Percentiles rank a stretch among this genome's conserved stretches.
Evolutionary conservation across 2,797 vertebrate species (phyloP).

Genomic region (Crocodylus rhombifer): DNA sequence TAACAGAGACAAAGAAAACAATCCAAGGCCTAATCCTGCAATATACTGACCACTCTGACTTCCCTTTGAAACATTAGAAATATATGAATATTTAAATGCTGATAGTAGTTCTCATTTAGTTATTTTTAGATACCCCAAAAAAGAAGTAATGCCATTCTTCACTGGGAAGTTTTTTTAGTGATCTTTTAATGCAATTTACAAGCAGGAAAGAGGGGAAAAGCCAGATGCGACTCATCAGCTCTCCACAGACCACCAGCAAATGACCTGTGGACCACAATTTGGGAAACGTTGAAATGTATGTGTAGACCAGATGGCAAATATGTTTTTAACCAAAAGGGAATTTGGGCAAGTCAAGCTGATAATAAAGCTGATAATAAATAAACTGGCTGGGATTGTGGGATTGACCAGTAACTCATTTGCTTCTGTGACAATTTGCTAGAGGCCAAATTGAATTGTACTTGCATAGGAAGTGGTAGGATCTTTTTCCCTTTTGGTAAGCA

Average conservation of each 20-base stretch:
- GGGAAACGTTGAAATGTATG: not conserved
- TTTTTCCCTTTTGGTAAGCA: not conserved
- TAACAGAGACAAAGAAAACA: not conserved
- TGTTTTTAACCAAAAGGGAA: slow-evolving; percentile 35
- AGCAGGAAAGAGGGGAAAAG: slow-evolving; percentile 10
- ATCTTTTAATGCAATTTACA: slow-evolving; percentile 10
- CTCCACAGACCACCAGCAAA: not conserved
- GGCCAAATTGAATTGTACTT: slow-evolving; percentile 14
- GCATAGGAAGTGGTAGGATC: not conserved
- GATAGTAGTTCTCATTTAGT: slow-evolving; percentile 15
- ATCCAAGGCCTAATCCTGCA: not conserved
- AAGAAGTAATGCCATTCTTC: slow-evolving; percentile 38
- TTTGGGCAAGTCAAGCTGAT: not conserved
- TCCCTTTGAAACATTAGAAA: not conserved
- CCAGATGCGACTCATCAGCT: not conserved
- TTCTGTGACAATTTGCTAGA: slow-evolving; percentile 39
- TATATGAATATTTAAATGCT: slow-evolving; percentile 5
- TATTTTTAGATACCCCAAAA: not conserved
- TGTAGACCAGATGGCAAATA: not conserved
- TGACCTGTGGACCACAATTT: not conserved
- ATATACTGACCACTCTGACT: not conserved
- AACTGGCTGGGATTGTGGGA: too few species aligned
- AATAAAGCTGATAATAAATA: too few species aligned
- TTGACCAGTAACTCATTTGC: slow-evolving; percentile 58
- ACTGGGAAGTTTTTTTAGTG: slow-evolving; percentile 32